Evolutionary conservation across 2,797 vertebrate species (phyloP), one percentile per base, ranked within the genome.

Genomic region (Micropoecilia bifurca): DNA sequence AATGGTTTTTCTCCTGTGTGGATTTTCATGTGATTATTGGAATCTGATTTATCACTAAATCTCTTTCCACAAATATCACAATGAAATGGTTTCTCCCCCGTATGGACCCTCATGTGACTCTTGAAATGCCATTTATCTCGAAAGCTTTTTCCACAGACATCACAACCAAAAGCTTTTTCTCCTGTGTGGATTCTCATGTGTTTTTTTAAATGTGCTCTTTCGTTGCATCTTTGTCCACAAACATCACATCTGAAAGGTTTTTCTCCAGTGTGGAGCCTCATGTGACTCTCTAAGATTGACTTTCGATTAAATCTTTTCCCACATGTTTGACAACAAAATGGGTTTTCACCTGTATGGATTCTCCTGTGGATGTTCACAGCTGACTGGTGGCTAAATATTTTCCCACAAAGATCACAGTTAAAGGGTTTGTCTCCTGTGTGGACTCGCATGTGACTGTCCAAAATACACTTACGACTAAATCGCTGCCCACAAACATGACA

Each of bases 181-280:
- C 68, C 68, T 14, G 68, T 71, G 68, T 71, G 41, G 68, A 71
- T 45, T 18, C 41, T 46, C 43, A n/a, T 71, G 69, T 71, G 69
- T 16, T 16, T 28, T n/a, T 46, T 46, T 71, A 71, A 30, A 71
- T 46, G 25, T 46, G 2, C 22, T 46, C n/a, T 28, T 28, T 45
- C 10, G 43, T 14, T 71, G 14, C 43, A 71, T 71, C 12, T 28
- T 71, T 71, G 43, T 46, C 69, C 69, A 47, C 43, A 71, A 71
- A 71, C 6, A 14, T 71, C 69, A 71, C 43, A 47, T 28, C 25
- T 28, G 28, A 71, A 71, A 6, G 43, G 33, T 30, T 71, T 8
- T n/a, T 47, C 41, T 46, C 69, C 69, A 18, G 69, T 71, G 43
- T 71, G 69, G 69, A 71, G 46, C 30, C 43, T 71, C 69, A 30